Percentiles rank a stretch among this genome's conserved stretches.
These are phyloP conservation scores for Spea multiplicata DNA, from an alignment of 2,113 vertebrate genomes.

Conservation along the genomic window DNA sequence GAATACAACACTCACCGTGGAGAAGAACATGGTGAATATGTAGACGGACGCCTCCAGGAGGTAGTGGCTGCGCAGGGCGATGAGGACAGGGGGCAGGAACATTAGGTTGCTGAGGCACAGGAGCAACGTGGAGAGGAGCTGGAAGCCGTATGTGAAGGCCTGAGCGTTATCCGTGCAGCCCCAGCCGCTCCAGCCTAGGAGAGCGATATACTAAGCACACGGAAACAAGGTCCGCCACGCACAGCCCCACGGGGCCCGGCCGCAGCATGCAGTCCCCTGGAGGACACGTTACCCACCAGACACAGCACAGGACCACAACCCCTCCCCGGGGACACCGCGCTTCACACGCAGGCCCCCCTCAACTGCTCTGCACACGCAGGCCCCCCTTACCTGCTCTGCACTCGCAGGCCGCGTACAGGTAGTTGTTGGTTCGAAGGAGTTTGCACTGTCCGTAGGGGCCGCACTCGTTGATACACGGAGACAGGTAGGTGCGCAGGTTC, in stretches of 20 bases:
- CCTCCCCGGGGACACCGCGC: neutral
- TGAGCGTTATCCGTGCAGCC: conserved; percentile 90
- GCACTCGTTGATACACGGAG: conserved; percentile 93
- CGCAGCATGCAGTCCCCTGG: neutral
- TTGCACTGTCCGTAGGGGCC: conserved; percentile 97
- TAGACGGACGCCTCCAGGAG: conserved; percentile 93
- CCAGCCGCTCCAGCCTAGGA: conserved; percentile 94
- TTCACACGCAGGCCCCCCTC: neutral
- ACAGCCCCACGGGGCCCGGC: neutral
- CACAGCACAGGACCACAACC: too few species aligned
- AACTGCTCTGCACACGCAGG: conserved; percentile 87
- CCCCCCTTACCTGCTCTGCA: conserved; percentile 89
- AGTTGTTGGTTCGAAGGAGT: conserved; percentile 95
- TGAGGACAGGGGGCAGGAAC: conserved; percentile 92
- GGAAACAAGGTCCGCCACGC: neutral
- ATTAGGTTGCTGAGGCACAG: conserved; percentile 98
- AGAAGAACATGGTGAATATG: conserved; percentile 98
- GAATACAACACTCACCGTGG: conserved; percentile 75
- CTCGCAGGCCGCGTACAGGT: conserved; percentile 94
- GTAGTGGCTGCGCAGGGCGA: conserved; percentile 88
- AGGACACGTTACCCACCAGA: neutral
- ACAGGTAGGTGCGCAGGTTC: conserved; percentile 88
- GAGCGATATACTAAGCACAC: neutral
- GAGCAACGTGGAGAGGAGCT: conserved; percentile 91
- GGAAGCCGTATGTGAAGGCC: conserved; percentile 94